phyloP scores from a whole-genome alignment of 1,140 invertebrate species.

The Cydia strobilella region DNA sequence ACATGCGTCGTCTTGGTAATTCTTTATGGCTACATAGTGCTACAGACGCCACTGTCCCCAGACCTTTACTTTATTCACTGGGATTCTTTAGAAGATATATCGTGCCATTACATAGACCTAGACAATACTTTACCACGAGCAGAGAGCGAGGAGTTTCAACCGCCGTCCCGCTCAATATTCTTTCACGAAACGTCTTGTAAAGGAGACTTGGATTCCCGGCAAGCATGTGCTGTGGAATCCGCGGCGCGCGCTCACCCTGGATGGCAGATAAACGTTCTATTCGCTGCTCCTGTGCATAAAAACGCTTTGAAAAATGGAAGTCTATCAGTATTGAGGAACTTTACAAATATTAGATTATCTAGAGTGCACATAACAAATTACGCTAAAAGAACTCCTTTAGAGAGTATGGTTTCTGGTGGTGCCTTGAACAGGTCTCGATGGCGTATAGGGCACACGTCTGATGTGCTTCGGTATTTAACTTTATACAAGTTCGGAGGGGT shows the following conservation, averaged over 20 bases:
- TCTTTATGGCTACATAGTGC: neutral
- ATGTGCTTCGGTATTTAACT: conserved; percentile 86
- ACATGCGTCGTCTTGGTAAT: neutral
- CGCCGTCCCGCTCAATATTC: conserved; percentile 73
- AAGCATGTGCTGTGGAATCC: conserved; percentile 83
- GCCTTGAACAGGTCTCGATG: conserved; percentile 81
- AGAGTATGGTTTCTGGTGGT: conserved; percentile 81
- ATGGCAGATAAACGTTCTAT: conserved; percentile 77
- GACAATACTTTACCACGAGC: conserved; percentile 41
- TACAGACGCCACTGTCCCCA: neutral
- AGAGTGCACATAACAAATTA: conserved; percentile 82
- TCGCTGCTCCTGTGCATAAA: conserved; percentile 60
- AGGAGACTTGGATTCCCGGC: conserved; percentile 69
- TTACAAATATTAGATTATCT: conserved; percentile 82
- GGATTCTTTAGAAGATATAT: conserved; percentile 38
- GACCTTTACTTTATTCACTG: conserved; percentile 24
- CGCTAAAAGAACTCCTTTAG: conserved; percentile 81
- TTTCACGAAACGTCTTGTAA: conserved; percentile 82
- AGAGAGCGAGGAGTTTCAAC: conserved; percentile 35
- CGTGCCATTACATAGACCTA: conserved; percentile 44
- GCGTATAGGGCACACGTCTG: conserved; percentile 83
- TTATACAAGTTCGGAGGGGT: conserved; percentile 89
- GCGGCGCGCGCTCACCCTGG: conserved; percentile 80
- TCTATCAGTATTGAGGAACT: conserved; percentile 66
- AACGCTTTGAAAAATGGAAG: conserved; percentile 32